phyloP scores from a whole-genome alignment of 2,888 invertebrate species.

The Cheilosia grossa region DNA sequence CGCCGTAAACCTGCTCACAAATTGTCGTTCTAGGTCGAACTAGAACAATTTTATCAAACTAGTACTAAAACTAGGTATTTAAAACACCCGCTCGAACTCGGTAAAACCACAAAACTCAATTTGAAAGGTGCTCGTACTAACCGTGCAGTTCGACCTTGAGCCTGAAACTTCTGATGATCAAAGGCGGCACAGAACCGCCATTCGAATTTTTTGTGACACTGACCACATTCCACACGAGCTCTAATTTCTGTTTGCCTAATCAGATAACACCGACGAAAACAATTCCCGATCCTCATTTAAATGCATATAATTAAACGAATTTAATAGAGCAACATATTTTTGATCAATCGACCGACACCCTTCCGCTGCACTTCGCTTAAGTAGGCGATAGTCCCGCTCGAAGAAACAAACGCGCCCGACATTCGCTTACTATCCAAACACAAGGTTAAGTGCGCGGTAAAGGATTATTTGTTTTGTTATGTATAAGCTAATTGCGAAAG shows the following conservation, averaged over 20 bases:
- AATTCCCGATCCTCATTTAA: constrained; percentile 25
- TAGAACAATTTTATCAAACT: background rate
- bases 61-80: background rate
- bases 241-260: constrained; percentile 29
- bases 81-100: background rate
- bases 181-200: constrained; percentile 7
- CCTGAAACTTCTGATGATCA: constrained; percentile 37
- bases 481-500: constrained; percentile 42
- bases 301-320: constrained; percentile 46
- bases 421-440: constrained; percentile 18
- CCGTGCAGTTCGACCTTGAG: constrained; percentile 29
- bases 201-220: constrained; percentile 34
- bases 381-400: constrained; percentile 9
- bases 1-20: too few species aligned
- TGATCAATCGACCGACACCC: constrained; percentile 14
- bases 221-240: constrained; percentile 27
- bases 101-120: background rate
- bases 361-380: constrained; percentile 20
- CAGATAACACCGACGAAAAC: constrained; percentile 16
- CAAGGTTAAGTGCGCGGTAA: constrained; percentile 54
- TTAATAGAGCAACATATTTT: constrained; percentile 15
- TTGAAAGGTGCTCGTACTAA: constrained; percentile 17
- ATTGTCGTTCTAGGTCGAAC: too few species aligned
- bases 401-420: constrained; percentile 7
- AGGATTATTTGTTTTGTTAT: constrained; percentile 43